A percentile compares a stretch with the other conserved stretches of the same genome.
Evolutionary conservation across 92 coral and sea anemone genomes (phyloP).

Genomic region (Ricordea florida): DNA sequence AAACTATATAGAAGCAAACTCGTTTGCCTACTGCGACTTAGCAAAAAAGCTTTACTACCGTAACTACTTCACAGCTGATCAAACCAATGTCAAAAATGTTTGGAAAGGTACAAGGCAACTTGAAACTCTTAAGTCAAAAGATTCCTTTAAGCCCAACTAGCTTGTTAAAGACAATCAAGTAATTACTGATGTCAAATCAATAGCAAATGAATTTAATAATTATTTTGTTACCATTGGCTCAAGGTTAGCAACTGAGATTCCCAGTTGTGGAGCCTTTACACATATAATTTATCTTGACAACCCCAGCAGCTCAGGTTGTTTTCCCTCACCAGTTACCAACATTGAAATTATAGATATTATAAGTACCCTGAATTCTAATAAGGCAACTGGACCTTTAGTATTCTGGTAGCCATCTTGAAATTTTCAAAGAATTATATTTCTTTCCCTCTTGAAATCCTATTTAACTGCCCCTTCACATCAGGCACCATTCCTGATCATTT

Average conservation of each 20-base stretch:
- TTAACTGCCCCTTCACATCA: slow-evolving; percentile 16
- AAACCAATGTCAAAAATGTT: background rate
- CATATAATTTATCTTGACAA: background rate
- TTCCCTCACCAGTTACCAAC: slow-evolving; percentile 25
- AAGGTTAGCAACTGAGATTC: slow-evolving; percentile 10
- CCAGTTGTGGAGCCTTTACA: background rate
- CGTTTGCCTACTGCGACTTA: background rate
- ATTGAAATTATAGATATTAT: slow-evolving; percentile 44
- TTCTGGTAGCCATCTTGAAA: slow-evolving; percentile 21
- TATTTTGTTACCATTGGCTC: slow-evolving; percentile 15
- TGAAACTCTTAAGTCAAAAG: background rate
- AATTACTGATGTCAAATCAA: background rate
- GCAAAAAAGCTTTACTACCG: slow-evolving; percentile 3
- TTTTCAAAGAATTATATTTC: background rate
- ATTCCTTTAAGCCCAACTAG: background rate
- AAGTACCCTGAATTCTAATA: background rate
- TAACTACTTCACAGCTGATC: background rate
- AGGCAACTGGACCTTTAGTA: slow-evolving; percentile 53
- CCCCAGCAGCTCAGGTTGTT: slow-evolving; percentile 14
- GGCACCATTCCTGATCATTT: slow-evolving; percentile 41
- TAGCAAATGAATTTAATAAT: slow-evolving; percentile 11
- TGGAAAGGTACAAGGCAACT: slow-evolving; percentile 9
- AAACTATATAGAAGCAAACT: slow-evolving; percentile 3
- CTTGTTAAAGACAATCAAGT: background rate
- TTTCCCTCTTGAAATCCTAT: slow-evolving; percentile 17